Evolutionary conservation across 2,113 vertebrate species (phyloP), one percentile per base, ranked within the genome.

Genomic region (Loxodonta africana): DNA sequence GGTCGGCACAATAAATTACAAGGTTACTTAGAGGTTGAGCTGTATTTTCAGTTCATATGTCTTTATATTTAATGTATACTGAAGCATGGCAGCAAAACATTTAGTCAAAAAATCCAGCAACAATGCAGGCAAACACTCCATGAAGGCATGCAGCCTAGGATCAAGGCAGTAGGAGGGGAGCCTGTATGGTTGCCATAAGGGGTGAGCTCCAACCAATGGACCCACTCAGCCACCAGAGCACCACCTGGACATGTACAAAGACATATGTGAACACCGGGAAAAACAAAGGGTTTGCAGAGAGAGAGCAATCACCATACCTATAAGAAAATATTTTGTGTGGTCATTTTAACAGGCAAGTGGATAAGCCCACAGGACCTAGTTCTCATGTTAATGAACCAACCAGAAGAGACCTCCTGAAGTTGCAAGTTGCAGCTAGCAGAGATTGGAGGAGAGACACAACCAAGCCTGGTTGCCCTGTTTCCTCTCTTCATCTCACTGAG

Each of bases 41-140:
- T 98, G 96, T 98, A 93, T 91, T 93, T 96, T 97, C 86, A 98
- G 97, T 95, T 98, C 96, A 96, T 96, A 88, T 95, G 88, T 97
- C 71, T 97, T 81, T 97, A 14, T 97, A 94, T 17, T 96, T 96
- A 97, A 93, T 97, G 86, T 98, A 95, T 96, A 97, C 94, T 97
- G 97, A 86, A 97, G 94, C 94, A 98, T 89, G 98, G 89, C 7
- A 12, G 96, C 93, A 96, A 96, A 96, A 96, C 69, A 94, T 96
- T 95, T 94, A 96, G 93, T 93, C 95, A 62, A 93, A 96, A 96
- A 97, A 95, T 69, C 80, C 95, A 98, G 97, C 41, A 5, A 96
- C 83, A 96, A 98, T 93, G 86, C 74, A 94, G 88, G 92, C 85
- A 90, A 95, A 94, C 60, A 92, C 92, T 96, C 88, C 83, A 84